phyloP scores from a whole-genome alignment of 2,797 vertebrate genomes.

The Otolemur crassicaudatus region DNA sequence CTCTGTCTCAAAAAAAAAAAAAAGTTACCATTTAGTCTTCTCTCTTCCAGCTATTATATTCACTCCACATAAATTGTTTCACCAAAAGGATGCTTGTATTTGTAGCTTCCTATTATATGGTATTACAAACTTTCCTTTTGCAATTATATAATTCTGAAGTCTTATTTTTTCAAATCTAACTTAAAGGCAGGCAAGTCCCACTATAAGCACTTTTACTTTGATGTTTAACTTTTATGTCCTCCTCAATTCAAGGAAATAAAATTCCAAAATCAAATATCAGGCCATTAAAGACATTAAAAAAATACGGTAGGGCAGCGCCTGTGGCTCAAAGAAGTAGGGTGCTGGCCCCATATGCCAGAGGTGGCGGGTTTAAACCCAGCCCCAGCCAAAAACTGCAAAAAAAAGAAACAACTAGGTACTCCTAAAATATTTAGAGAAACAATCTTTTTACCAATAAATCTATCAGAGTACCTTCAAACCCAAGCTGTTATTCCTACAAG shows the following conservation, averaged over 20 bases:
- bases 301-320: too few relatives aligned
- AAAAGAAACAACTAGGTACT: background rate
- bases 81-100: background rate
- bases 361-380: too few relatives aligned
- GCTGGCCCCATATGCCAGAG: too few relatives aligned
- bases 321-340: too few relatives aligned
- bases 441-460: constrained; percentile 5
- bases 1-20: background rate
- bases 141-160: constrained; percentile 2
- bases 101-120: background rate
- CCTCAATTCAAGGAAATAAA: background rate
- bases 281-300: background rate
- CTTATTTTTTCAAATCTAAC: background rate
- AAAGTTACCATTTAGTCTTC: background rate
- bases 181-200: background rate
- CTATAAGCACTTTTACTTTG: background rate
- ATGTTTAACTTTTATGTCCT: background rate
- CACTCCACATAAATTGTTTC: background rate
- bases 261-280: background rate
- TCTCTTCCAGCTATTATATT: background rate
- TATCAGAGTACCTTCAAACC: constrained; percentile 18
- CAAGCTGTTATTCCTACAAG: background rate
- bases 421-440: background rate
- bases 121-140: background rate
- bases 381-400: too few relatives aligned